A percentile compares a stretch with the other conserved stretches of the same genome.
Evolutionary conservation across 2,797 vertebrate genomes (phyloP).

Genomic region (Centroberyx gerrardi): DNA sequence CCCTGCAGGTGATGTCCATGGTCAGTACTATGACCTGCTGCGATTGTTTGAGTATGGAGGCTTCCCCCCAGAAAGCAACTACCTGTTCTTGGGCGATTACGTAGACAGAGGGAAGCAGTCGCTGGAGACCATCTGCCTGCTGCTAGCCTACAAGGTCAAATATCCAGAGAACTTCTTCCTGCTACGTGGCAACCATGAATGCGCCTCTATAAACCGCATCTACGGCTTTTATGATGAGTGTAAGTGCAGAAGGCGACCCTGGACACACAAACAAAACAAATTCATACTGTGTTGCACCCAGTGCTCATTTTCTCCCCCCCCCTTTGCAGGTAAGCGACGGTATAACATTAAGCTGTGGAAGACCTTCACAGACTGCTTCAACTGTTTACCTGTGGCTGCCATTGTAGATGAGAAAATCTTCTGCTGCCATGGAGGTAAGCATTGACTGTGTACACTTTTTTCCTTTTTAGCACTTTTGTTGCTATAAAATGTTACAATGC

Average conservation of each 20-base stretch:
- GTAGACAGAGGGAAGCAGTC: slow-evolving; percentile 90
- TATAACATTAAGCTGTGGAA: slow-evolving; percentile 99
- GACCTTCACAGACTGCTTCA: slow-evolving; percentile 98
- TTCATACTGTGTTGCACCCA: not conserved
- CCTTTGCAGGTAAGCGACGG: slow-evolving; percentile 90
- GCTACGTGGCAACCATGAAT: slow-evolving; percentile 89
- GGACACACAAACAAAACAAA: fast-evolving
- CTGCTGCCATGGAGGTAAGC: slow-evolving; percentile 88
- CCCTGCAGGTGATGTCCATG: slow-evolving; percentile 87
- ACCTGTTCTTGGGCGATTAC: slow-evolving; percentile 89
- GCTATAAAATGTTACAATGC: fast-evolving
- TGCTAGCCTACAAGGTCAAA: slow-evolving; percentile 89
- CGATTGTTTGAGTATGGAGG: slow-evolving; percentile 89
- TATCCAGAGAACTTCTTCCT: slow-evolving; percentile 90
- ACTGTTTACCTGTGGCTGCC: slow-evolving; percentile 97
- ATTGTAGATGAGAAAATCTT: slow-evolving; percentile 93
- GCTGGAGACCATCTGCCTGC: slow-evolving; percentile 89
- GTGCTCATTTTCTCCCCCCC: not conserved
- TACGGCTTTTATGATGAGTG: slow-evolving; percentile 91
- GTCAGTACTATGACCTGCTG: slow-evolving; percentile 89
- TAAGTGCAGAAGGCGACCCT: slow-evolving; percentile 62
- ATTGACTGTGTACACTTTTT: not conserved
- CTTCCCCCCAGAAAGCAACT: slow-evolving; percentile 90
- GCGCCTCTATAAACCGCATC: slow-evolving; percentile 89
- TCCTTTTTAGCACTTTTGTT: not conserved